Evolutionary conservation across 2,113 vertebrate genomes (phyloP).

Genomic region (Pluvialis apricaria): DNA sequence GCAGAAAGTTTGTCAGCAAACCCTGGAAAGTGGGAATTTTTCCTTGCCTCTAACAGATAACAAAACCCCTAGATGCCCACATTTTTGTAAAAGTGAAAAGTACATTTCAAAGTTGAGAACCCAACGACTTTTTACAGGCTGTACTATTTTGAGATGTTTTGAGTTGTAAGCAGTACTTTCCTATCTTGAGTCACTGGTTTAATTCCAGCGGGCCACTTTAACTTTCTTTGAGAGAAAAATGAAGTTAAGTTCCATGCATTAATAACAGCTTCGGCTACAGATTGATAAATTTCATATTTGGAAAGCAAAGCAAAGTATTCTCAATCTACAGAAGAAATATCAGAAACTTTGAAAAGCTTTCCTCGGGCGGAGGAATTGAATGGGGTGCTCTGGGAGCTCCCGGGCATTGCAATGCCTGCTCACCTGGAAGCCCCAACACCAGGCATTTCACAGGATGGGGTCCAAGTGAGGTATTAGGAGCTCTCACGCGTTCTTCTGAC

Average conservation of each 20-base stretch:
- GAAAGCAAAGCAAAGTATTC: background rate
- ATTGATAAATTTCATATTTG: background rate
- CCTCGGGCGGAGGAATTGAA: background rate
- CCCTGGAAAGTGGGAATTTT: background rate
- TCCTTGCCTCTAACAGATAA: background rate
- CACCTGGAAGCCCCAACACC: background rate
- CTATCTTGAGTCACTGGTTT: background rate
- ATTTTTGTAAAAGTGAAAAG: background rate
- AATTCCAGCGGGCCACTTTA: background rate
- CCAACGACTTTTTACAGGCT: background rate
- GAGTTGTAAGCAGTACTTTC: background rate
- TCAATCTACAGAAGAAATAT: background rate
- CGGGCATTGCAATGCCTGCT: background rate
- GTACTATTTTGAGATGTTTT: background rate
- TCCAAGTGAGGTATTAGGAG: background rate
- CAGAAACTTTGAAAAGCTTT: background rate
- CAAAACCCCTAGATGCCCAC: background rate
- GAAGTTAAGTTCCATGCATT: background rate
- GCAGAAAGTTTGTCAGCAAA: conserved; percentile 16
- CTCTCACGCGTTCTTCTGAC: background rate
- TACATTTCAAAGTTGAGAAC: background rate
- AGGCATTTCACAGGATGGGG: background rate
- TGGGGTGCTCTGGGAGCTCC: background rate
- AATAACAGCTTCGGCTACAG: background rate
- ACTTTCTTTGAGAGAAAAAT: background rate